Evolutionary conservation across 1,140 invertebrate species (phyloP).

Genomic region (Saxidomus purpurata): DNA sequence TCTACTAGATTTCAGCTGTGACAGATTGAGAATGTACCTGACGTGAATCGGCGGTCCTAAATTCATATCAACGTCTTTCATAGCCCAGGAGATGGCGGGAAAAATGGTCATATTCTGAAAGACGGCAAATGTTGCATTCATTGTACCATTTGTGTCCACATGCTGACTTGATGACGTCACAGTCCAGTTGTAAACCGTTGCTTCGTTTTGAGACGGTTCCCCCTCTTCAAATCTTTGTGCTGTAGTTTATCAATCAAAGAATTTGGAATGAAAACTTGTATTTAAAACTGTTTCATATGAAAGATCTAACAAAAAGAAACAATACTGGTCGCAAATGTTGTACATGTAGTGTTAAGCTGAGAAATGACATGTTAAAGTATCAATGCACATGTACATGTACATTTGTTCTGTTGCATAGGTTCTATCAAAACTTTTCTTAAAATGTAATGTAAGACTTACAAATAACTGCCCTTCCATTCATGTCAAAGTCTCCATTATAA

Average conservation of each 20-base stretch:
- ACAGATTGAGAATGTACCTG: no score
- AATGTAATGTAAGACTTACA: constrained; percentile 17
- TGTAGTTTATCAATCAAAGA: background rate
- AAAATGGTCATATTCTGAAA: constrained; percentile 33
- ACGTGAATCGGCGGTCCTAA: constrained; percentile 33
- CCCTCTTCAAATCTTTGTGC: constrained; percentile 39
- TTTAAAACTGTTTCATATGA: no score
- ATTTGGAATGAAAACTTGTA: no score
- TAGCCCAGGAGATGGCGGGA: constrained; percentile 32
- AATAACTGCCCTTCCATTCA: constrained; percentile 24
- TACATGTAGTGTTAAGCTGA: no score
- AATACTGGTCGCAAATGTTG: no score
- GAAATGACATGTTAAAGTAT: no score
- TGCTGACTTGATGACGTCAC: constrained; percentile 19
- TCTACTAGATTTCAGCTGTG: no score
- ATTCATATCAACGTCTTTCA: constrained; percentile 50
- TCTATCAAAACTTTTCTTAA: no score
- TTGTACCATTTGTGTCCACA: constrained; percentile 35
- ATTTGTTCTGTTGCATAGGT: no score
- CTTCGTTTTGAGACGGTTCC: constrained; percentile 4
- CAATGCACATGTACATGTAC: no score
- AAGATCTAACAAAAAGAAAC: no score
- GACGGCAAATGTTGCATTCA: constrained; percentile 27
- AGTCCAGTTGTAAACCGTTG: constrained; percentile 33
- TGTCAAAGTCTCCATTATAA: constrained; percentile 5